These are phyloP conservation scores for Drosophila heteroneura DNA, from an alignment of 2,888 invertebrate species.

Conservation along the genomic window DNA sequence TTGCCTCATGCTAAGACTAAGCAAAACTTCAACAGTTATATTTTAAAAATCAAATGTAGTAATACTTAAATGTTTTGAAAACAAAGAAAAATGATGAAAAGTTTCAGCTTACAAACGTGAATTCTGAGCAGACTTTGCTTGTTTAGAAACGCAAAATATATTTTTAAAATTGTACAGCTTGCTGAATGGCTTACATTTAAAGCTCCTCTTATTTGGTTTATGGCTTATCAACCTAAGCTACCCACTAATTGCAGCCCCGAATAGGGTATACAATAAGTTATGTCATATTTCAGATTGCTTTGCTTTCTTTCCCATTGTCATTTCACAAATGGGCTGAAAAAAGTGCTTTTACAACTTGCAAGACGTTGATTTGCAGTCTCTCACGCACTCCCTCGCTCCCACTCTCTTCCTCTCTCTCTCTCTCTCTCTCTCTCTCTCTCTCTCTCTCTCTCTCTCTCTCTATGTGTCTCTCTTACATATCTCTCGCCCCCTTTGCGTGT, in stretches of 20 bases:
- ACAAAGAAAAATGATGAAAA: neutral
- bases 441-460: neutral
- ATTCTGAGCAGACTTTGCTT: neutral
- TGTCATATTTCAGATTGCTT: constrained; percentile 38
- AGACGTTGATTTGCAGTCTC: constrained; percentile 64
- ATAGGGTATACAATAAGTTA: constrained; percentile 18
- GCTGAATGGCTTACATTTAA: neutral
- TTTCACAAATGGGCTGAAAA: constrained; percentile 76
- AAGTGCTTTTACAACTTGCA: constrained; percentile 50
- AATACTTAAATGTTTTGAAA: neutral
- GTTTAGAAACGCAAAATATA: neutral
- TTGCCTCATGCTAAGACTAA: neutral
- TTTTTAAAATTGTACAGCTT: neutral
- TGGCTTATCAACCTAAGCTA: neutral
- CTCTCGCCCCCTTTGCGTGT: neutral
- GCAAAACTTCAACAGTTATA: neutral
- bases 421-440: neutral
- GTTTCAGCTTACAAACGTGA: neutral
- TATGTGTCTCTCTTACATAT: neutral
- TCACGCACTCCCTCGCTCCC: neutral
- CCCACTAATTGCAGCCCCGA: neutral
- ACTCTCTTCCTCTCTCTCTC: neutral
- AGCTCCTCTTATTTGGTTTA: neutral
- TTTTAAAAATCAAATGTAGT: neutral
- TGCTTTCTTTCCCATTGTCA: constrained; percentile 59